Evolutionary conservation across 2,888 invertebrate genomes (phyloP), one percentile per base, ranked within the genome.

Genomic region (Idaea straminata): DNA sequence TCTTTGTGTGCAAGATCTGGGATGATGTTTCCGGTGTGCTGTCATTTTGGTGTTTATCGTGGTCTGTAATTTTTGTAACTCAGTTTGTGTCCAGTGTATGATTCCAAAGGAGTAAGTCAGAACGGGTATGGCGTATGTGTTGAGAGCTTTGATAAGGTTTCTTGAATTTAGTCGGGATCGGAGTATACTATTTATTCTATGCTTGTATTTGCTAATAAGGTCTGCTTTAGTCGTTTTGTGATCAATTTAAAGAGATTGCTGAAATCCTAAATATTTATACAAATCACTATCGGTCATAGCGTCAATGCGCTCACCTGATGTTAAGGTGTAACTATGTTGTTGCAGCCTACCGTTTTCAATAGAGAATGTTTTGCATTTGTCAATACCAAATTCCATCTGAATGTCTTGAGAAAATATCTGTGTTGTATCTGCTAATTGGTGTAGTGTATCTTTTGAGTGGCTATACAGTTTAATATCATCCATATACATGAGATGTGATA

Each of bases 91-190:
- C 72, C 72, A 72, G 5, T 64, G 67, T 36, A 72, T 70, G 3
- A 74, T 65, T 0, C 69, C 70, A 59, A 74, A 72, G 5, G 69
- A 72, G 35, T 72, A 72, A 3, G 70, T 72, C 0, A 72, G 65
- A 6, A 74, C 35, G 6, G 71, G 70, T 7, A 70, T 68, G 4
- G 73, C 72, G 35, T 59, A 70, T 2, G 69, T 69, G 61, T 70
- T 65, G 10, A 59, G 16, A 34, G 59, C 59, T 34, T 59, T 59
- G 16, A 16, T 59, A 15, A 59, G 58, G 58, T 59, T 59, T 16
- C n/a, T 16, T 15, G 58, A 59, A 15, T 15, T 59, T 15, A 59
- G 15, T 59, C 16, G 58, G 15, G 58, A 59, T 16, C 15, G 15
- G 15, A 59, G 15, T 15, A 59, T 15, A 59, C n/a, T 59, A 59